Percentiles rank a stretch among this genome's conserved stretches.
Conservation (phyloP, 2,113 vertebrate genomes). For the Coreoperca whiteheadi region DNA sequence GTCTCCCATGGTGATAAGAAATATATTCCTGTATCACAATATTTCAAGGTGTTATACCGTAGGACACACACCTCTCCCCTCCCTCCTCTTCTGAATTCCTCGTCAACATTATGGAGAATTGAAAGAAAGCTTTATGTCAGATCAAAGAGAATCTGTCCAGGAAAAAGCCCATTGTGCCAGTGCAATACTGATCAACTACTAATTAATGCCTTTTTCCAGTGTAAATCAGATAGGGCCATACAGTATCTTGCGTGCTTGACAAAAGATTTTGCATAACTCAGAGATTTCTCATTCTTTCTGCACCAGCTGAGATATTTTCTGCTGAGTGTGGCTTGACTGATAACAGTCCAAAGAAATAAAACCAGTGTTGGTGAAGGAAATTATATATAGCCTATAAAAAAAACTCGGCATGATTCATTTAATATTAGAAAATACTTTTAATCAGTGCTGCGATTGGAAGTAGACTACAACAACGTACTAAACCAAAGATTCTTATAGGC, state of each 20-base stretch:
- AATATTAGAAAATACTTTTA: not conserved
- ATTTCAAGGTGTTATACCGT: not conserved
- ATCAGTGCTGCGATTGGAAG: not conserved
- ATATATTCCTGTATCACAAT: constrained; percentile 28
- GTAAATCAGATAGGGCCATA: constrained; percentile 38
- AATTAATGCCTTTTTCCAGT: constrained; percentile 3
- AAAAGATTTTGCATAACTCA: constrained; percentile 55
- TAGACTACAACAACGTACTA: not conserved
- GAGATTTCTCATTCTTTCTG: constrained; percentile 47
- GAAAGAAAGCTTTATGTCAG: constrained; percentile 2
- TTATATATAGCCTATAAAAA: too few relatives aligned
- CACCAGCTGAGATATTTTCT: constrained; percentile 36
- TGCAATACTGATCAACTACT: constrained; percentile 32
- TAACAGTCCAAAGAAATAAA: constrained; percentile 14
- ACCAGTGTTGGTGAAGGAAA: not conserved
- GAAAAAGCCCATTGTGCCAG: not conserved
- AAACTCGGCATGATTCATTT: not conserved
- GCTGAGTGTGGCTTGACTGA: constrained; percentile 34
- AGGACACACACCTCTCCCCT: not conserved
- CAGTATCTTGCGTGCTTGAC: constrained; percentile 25
- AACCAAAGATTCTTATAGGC: too few relatives aligned
- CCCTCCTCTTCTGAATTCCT: not conserved
- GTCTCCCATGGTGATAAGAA: constrained; percentile 21
- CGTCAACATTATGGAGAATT: constrained; percentile 9
- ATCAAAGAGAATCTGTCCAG: not conserved